Percentiles rank a stretch among this genome's conserved stretches.
phyloP scores from a whole-genome alignment of 1,140 invertebrate genomes.

The Leptopilina boulardi region DNA sequence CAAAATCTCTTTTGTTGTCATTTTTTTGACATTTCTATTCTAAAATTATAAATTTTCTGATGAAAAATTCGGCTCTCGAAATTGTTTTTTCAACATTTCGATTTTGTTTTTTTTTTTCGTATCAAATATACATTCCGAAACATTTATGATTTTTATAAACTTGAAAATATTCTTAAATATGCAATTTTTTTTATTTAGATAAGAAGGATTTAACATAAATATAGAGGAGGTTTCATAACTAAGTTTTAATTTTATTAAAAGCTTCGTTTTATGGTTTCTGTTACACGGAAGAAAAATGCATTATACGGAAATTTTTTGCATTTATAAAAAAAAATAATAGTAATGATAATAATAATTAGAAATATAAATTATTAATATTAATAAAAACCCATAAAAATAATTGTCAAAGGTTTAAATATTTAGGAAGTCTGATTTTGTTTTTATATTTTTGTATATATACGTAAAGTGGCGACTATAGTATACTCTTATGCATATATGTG shows the following conservation, averaged over 20 bases:
- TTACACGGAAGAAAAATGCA: neutral
- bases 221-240: neutral
- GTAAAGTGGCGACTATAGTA: neutral
- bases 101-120: neutral
- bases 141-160: too few species aligned
- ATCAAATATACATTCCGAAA: too few species aligned
- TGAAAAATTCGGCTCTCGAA: too few species aligned
- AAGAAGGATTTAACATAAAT: slow-evolving; percentile 7
- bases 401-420: neutral
- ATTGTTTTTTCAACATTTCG: neutral
- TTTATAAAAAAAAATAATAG: neutral
- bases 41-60: neutral
- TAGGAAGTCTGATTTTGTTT: slow-evolving; percentile 19
- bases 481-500: neutral
- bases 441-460: neutral
- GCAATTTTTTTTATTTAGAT: neutral
- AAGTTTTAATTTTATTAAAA: neutral
- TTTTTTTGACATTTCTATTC: neutral
- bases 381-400: too few species aligned
- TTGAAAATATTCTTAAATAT: too few species aligned
- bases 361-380: too few species aligned
- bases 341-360: neutral
- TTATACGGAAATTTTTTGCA: neutral
- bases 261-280: neutral
- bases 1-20: neutral